Evolutionary conservation across 1,140 invertebrate species (phyloP).

Genomic region (Nephila pilipes): DNA sequence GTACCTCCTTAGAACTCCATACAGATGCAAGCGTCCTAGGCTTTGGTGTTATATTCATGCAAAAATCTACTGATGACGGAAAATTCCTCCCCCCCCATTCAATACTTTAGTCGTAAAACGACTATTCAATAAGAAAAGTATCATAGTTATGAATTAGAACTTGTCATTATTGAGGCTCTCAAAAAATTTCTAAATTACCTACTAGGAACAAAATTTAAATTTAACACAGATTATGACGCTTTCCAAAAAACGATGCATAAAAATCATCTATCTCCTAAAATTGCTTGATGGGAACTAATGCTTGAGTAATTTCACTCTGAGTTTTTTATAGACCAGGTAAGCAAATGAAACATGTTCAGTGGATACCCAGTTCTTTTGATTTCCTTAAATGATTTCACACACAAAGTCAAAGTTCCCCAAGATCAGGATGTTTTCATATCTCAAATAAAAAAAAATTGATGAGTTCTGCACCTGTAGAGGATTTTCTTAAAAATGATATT

Average conservation of each 20-base stretch:
- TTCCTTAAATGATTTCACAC: background rate
- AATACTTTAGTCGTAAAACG: background rate
- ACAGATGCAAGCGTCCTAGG: constrained; percentile 1
- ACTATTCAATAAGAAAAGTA: background rate
- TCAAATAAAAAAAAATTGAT: no score
- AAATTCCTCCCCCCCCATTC: background rate
- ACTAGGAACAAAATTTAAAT: background rate
- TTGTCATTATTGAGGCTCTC: background rate
- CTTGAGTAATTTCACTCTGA: background rate
- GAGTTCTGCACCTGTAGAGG: no score
- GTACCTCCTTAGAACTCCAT: background rate
- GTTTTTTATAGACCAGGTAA: no score
- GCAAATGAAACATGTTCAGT: no score
- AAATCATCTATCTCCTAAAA: background rate
- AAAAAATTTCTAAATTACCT: background rate
- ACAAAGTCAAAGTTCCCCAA: no score
- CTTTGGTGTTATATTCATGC: background rate
- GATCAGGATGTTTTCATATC: no score
- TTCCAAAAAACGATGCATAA: background rate
- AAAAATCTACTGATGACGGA: background rate
- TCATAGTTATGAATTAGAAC: background rate
- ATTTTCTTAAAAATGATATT: no score
- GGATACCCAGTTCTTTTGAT: background rate
- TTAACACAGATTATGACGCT: background rate
- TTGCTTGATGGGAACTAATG: background rate